Evolutionary conservation across 1,140 invertebrate species (phyloP), one percentile per base, ranked within the genome.

Genomic region (Onthophagus taurus): DNA sequence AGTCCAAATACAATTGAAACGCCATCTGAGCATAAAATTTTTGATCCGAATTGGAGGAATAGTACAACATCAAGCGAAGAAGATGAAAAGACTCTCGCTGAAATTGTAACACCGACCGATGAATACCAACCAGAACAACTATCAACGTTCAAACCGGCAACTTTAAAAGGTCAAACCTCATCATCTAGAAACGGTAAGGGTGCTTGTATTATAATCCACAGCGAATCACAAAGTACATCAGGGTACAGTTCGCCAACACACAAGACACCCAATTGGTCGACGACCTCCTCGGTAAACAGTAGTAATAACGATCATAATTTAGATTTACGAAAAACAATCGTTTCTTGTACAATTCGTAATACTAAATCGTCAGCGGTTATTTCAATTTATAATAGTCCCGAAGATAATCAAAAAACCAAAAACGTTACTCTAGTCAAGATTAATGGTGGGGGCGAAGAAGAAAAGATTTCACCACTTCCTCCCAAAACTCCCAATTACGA

Each of bases 1-100:
- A 68, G 66, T 45, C 67, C 68, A 5, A 63, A 68, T 42, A 69
- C 67, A 5, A 57, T 60, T 4, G 65, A 66, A 35, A 67, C 65
- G n/a, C 63, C 65, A 5, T 66, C 65, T 2, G 62, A 64, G 17
- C 45, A 53, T 5, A 57, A 54, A 33, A 44, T 44, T n/a, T 41
- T 45, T 13, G 31, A 20, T 4, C 42, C 36, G n/a, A 52, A 44
- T 13, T 59, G 57, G 55, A 45, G 54, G 4, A 60, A 57, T 47
- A 64, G 57, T 46, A 54, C 54, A 30, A 53, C 53, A 19, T 61
- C 58, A 42, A n/a, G n/a, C n/a, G n/a, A n/a, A n/a, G 61, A 61
- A 26, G 64, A 61, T 47, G 61, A 64, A 45, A 65, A 62, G 45
- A 65, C 64, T 2, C 37, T 64, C 18, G 57, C 54, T 7, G 61